Evolutionary conservation across 2,797 vertebrate genomes (phyloP).

Genomic region (Manis javanica): DNA sequence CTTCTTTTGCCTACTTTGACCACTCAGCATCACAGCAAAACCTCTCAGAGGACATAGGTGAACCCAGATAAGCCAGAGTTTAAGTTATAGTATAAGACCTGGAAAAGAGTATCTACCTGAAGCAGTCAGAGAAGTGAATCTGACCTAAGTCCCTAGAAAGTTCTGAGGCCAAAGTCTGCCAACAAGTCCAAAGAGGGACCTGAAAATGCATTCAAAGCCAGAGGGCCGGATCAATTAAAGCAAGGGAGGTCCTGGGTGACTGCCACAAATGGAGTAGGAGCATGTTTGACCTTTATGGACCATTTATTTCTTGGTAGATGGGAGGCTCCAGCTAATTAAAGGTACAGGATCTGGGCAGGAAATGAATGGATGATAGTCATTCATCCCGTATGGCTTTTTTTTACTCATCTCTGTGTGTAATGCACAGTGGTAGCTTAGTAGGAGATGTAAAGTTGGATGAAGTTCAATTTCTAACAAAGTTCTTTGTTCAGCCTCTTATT

Average conservation of each 20-base stretch:
- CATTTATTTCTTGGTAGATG: not conserved
- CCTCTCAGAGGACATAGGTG: not conserved
- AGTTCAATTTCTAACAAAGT: not conserved
- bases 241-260: not conserved
- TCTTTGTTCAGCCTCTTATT: not conserved
- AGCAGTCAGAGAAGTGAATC: not conserved
- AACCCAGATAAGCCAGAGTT: not conserved
- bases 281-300: not conserved
- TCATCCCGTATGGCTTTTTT: not conserved
- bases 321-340: not conserved
- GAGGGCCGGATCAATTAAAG: not conserved
- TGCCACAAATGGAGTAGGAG: not conserved
- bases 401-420: not conserved
- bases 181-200: not conserved
- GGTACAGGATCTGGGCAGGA: not conserved
- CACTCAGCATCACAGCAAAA: not conserved
- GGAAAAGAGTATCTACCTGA: not conserved
- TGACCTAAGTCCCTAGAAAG: not conserved
- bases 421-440: not conserved
- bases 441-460: not conserved
- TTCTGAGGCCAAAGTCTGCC: not conserved
- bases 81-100: not conserved
- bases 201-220: not conserved
- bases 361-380: not conserved
- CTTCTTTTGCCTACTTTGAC: not conserved